phyloP scores from a whole-genome alignment of 2,113 vertebrate genomes.

The Cervus canadensis region DNA sequence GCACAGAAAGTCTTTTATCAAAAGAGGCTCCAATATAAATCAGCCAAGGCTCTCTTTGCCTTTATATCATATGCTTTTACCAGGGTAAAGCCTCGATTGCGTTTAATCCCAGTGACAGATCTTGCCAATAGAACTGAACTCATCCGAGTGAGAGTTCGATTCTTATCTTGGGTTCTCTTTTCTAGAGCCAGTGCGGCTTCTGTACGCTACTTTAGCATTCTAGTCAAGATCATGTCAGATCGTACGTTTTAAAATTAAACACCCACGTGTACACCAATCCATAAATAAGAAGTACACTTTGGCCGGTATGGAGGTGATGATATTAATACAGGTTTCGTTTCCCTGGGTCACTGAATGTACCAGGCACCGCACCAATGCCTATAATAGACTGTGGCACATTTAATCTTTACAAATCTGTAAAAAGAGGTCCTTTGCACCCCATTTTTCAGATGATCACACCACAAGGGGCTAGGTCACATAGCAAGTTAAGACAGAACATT shows the following conservation, averaged over 20 bases:
- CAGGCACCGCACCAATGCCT: slow-evolving; percentile 18
- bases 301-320: neutral
- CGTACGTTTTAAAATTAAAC: slow-evolving; percentile 42
- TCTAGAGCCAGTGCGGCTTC: neutral
- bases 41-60: neutral
- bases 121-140: neutral
- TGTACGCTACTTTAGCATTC: neutral
- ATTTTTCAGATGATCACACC: neutral
- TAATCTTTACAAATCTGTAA: neutral
- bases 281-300: slow-evolving; percentile 37
- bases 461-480: neutral
- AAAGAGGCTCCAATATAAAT: neutral
- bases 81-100: neutral
- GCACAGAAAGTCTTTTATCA: neutral
- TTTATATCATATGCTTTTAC: neutral
- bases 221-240: neutral
- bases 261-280: neutral
- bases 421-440: neutral
- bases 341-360: slow-evolving; percentile 27
- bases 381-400: neutral
- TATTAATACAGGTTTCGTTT: neutral
- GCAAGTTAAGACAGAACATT: neutral
- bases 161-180: neutral
- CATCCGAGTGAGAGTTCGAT: neutral
- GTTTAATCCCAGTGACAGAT: neutral